Evolutionary conservation across 2,113 vertebrate species (phyloP), one percentile per base, ranked within the genome.

Genomic region (Urocolius indicus): DNA sequence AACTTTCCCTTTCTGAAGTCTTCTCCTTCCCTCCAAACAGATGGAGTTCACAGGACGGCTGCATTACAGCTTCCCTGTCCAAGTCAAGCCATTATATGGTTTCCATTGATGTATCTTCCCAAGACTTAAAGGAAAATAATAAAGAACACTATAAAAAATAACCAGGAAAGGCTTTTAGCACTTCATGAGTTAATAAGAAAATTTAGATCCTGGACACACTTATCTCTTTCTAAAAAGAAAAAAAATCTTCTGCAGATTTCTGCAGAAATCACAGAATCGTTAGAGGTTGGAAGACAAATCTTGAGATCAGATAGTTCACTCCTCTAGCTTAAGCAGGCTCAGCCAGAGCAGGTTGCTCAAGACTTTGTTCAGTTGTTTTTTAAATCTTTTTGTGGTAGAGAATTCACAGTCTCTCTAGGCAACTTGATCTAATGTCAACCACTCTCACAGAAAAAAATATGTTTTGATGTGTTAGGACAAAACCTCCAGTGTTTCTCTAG

Each of bases 241-340:
- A 55, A 4, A 48, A 66, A 69, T 17, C 22, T 41, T 41, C 38
- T 41, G 38, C 38, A 41, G 9, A 41, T n/a, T n/a, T n/a, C n/a
- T n/a, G 41, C 41, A 52, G 41, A 61, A 66, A 66, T 59, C 61
- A 89, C 13, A 48, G 52, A 55, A 59, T 9, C 6, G 16, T 0
- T 65, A 41, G 29, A 54, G 20, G 13, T 46, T 87, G 29, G 24
- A 82, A 65, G 13, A 11, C 30, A 58, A 6, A 32, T 43, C n/a
- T 58, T 49, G n/a, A 58, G 30, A 49, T 5, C 57, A 87, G 10
- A 8, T 55, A 17, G 8, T 81, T n/a, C 38, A 30, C 3, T 41
- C 9, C 5, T 6, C 0, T 0, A 55, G 6, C 6, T 84, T 46
- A 46, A 61, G 21, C 16, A 69, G 59, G 11, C 18, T 65, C 19